phyloP scores from a whole-genome alignment of 2,888 invertebrate species.

The Parasteatoda lunata region DNA sequence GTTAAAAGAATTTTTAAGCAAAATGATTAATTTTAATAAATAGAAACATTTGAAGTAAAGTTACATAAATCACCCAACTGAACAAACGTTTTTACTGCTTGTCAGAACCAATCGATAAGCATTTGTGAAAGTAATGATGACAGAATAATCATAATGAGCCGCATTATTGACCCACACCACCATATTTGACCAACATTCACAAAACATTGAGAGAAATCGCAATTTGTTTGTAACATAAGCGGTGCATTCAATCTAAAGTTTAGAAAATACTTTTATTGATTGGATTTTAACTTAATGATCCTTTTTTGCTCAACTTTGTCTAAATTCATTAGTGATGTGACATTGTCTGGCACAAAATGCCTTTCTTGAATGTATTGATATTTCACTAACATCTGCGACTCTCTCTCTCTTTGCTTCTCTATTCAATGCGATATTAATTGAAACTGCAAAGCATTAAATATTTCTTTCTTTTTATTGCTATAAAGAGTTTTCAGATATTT shows the following conservation, averaged over 20 bases:
- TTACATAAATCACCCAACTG: no score
- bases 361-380: conserved; percentile 27
- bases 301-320: conserved; percentile 42
- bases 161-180: conserved; percentile 1
- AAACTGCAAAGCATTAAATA: conserved; percentile 6
- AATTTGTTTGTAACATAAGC: conserved; percentile 18
- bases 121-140: conserved; percentile 16
- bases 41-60: no score
- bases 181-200: conserved; percentile 11
- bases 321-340: conserved; percentile 52
- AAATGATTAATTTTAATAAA: no score
- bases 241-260: conserved; percentile 21
- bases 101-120: conserved; percentile 23
- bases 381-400: conserved; percentile 34
- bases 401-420: conserved; percentile 1
- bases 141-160: conserved; percentile 38
- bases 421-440: conserved; percentile 13
- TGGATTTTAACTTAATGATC: conserved; percentile 46
- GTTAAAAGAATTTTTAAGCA: no score
- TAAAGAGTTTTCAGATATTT: neutral
- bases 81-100: conserved; percentile 8
- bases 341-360: conserved; percentile 40
- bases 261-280: conserved; percentile 40
- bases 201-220: conserved; percentile 37
- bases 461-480: conserved; percentile 19